Conservation (phyloP, 2,888 invertebrate genomes). For the Sminthurinus aureus region DNA sequence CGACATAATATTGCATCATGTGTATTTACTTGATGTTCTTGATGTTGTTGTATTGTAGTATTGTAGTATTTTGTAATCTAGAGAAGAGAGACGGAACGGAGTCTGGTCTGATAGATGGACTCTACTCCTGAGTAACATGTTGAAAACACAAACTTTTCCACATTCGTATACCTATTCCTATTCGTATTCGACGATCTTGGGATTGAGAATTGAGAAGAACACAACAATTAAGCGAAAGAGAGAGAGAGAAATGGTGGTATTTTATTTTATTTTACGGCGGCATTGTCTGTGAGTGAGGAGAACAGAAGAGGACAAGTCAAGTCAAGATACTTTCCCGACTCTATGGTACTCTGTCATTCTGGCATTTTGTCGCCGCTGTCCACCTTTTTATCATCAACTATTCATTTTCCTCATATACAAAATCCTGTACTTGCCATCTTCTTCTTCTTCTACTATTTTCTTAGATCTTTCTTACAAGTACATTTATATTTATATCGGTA, state of each 20-base stretch:
- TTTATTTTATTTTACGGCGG: neutral
- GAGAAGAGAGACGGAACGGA: too few relatives aligned
- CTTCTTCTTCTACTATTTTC: too few relatives aligned
- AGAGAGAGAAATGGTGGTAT: neutral
- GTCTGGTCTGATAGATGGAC: conserved; percentile 12
- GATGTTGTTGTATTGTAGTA: too few relatives aligned
- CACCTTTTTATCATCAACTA: conserved; percentile 21
- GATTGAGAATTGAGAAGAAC: neutral
- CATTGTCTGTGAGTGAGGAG: neutral
- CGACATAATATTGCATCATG: too few relatives aligned
- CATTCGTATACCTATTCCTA: neutral
- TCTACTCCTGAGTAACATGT: conserved; percentile 9
- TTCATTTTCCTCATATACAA: conserved; percentile 6
- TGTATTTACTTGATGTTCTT: too few relatives aligned
- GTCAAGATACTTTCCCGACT: conserved; percentile 14
- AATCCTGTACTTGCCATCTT: too few relatives aligned
- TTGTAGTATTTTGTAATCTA: too few relatives aligned
- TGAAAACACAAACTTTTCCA: neutral
- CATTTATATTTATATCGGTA: too few relatives aligned
- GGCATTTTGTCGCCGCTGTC: conserved; percentile 27
- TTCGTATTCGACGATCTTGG: neutral
- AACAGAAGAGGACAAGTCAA: neutral
- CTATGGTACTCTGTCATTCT: conserved; percentile 10
- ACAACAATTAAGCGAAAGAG: neutral
- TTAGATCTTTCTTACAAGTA: too few relatives aligned